These are phyloP conservation scores for Lacanobia oleracea DNA, from an alignment of 2,888 invertebrate species.

Conservation along the genomic window DNA sequence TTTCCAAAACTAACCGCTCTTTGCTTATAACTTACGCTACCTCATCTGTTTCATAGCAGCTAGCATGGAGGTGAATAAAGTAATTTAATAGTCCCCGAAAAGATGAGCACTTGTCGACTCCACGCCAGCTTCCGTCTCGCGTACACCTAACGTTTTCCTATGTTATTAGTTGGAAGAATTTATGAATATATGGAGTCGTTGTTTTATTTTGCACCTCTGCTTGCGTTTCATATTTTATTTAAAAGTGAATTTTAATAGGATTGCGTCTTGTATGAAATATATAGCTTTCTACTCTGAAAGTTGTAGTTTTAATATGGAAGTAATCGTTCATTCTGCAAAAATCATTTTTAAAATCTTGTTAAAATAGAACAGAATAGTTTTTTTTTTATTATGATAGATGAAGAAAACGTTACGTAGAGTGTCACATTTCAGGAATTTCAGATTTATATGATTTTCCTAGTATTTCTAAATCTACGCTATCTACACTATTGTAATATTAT, in stretches of 20 bases:
- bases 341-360: no score
- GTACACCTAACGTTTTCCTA: conserved; percentile 51
- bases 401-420: no score
- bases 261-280: background rate
- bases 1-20: background rate
- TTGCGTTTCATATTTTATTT: background rate
- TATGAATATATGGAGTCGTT: conserved; percentile 33
- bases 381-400: no score
- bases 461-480: no score
- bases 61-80: conserved; percentile 75
- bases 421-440: no score
- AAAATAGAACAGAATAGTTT: no score
- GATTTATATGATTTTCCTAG: no score
- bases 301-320: background rate
- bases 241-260: background rate
- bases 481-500: no score
- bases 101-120: conserved; percentile 76
- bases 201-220: conserved; percentile 27
- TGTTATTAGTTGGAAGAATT: conserved; percentile 48
- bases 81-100: conserved; percentile 80
- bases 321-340: background rate
- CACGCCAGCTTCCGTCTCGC: conserved; percentile 62
- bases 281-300: background rate
- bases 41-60: conserved; percentile 65
- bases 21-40: conserved; percentile 51